A percentile compares a stretch with the other conserved stretches of the same genome.
phyloP scores from a whole-genome alignment of 2,113 vertebrate species.

The Amphiprion ocellaris region DNA sequence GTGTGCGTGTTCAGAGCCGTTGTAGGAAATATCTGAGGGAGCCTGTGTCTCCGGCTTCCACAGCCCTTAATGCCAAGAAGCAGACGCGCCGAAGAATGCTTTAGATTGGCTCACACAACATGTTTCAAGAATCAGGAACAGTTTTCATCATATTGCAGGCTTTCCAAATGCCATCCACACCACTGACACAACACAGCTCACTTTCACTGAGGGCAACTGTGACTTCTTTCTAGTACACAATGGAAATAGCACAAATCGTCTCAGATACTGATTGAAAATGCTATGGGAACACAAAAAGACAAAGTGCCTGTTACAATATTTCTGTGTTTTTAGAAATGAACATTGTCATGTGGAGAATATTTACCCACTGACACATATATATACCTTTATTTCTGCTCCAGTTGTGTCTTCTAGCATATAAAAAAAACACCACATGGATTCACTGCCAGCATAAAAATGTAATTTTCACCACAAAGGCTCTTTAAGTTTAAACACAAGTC shows the following conservation, averaged over 20 bases:
- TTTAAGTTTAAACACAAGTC: too few species aligned
- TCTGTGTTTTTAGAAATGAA: too few species aligned
- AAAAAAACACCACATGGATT: too few species aligned
- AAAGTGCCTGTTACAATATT: too few species aligned
- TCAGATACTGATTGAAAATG: not conserved
- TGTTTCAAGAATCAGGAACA: constrained; percentile 17
- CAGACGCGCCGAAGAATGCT: constrained; percentile 14
- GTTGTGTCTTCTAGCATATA: too few species aligned
- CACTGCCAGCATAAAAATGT: too few species aligned
- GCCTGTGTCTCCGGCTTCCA: constrained; percentile 16
- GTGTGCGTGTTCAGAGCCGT: constrained; percentile 32
- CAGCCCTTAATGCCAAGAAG: constrained; percentile 32
- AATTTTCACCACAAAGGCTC: too few species aligned
- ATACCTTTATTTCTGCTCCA: too few species aligned
- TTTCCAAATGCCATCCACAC: constrained; percentile 50
- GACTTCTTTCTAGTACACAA: not conserved
- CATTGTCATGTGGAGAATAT: too few species aligned
- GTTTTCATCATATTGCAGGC: constrained; percentile 32
- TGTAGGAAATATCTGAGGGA: constrained; percentile 44
- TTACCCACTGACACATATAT: too few species aligned
- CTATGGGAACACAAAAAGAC: not conserved
- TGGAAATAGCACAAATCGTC: not conserved
- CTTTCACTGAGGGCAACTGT: not conserved
- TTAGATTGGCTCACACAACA: constrained; percentile 1
- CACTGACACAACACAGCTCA: constrained; percentile 18